phyloP scores from a whole-genome alignment of 2,888 invertebrate species.

The Linnaemya vulpina region DNA sequence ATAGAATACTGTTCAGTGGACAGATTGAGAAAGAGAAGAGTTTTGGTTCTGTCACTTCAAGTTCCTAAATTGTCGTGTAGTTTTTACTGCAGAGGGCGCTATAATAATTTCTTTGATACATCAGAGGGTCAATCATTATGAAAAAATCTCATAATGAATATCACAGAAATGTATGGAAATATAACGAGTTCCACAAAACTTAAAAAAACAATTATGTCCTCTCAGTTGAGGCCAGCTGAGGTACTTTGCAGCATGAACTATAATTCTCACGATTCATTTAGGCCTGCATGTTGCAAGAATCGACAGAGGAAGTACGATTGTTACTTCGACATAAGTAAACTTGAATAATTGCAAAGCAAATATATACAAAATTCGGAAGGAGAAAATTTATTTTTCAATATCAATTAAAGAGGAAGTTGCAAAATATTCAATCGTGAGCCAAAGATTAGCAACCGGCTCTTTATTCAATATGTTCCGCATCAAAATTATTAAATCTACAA shows the following conservation, averaged over 20 bases:
- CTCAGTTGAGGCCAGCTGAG: not conserved
- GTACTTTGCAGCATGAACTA: not conserved
- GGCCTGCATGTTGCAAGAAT: not conserved
- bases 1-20: not conserved
- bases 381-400: not conserved
- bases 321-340: not conserved
- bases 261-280: constrained; percentile 1
- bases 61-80: no score
- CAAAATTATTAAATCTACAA: not conserved
- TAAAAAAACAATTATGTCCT: not conserved
- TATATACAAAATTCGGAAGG: not conserved
- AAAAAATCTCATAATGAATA: no score
- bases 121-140: no score
- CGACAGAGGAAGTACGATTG: not conserved
- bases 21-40: not conserved
- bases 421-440: not conserved
- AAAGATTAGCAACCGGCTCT: not conserved
- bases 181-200: not conserved
- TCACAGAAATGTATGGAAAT: no score
- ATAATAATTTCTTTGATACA: no score
- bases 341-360: not conserved
- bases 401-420: not conserved
- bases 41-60: no score
- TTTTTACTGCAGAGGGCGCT: no score
- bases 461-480: not conserved